phyloP scores from a whole-genome alignment of 2,888 invertebrate genomes.

The Dioctria linearis region DNA sequence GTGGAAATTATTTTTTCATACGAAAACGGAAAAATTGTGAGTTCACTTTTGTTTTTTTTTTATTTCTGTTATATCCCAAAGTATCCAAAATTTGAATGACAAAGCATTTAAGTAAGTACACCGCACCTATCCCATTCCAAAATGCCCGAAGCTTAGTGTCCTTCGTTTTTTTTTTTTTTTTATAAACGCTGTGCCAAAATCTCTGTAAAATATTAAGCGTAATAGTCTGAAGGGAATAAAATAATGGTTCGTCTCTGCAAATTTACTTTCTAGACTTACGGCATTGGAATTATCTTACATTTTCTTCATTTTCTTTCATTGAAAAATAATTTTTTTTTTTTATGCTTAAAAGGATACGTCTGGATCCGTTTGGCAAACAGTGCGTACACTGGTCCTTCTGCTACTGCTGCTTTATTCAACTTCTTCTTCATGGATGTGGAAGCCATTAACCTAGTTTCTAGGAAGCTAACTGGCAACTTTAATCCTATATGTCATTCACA shows the following conservation, averaged over 20 bases:
- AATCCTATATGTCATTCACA: conserved; percentile 25
- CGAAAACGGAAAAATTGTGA: too few relatives aligned
- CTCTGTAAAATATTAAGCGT: conserved; percentile 20
- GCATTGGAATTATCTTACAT: background rate
- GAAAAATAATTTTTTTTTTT: conserved; percentile 10
- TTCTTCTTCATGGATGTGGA: conserved; percentile 11
- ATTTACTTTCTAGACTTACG: conserved; percentile 5
- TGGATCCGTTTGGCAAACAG: conserved; percentile 6
- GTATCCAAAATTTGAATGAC: too few relatives aligned
- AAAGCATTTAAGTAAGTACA: too few relatives aligned
- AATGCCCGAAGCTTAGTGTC: too few relatives aligned
- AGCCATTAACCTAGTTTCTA: conserved; percentile 32
- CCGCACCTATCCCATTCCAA: too few relatives aligned
- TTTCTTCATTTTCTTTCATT: background rate
- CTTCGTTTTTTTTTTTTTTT: too few relatives aligned
- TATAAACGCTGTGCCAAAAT: too few relatives aligned
- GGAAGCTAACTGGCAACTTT: conserved; percentile 14
- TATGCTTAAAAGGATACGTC: conserved; percentile 23
- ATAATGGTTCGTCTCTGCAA: conserved; percentile 9
- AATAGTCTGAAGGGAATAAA: conserved; percentile 10
- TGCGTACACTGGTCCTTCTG: background rate
- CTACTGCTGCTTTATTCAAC: background rate
- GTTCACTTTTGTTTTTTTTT: too few relatives aligned
- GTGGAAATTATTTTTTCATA: too few relatives aligned
- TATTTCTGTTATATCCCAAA: too few relatives aligned